Evolutionary conservation across 1,140 invertebrate genomes (phyloP).

Genomic region (Babylonia areolata): DNA sequence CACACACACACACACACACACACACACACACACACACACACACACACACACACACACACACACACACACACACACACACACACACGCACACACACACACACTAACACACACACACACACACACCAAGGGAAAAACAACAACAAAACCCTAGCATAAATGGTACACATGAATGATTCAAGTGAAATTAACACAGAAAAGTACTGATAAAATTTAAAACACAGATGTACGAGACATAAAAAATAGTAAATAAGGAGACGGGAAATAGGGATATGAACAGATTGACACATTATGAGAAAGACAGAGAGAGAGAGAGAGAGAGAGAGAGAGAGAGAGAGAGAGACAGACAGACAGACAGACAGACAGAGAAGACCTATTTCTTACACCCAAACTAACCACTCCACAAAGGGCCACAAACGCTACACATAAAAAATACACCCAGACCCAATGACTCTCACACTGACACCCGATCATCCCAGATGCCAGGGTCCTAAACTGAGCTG

Average conservation of each 20-base stretch:
- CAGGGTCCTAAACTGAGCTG: too few species aligned
- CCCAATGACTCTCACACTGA: not conserved
- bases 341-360: conserved; percentile 27
- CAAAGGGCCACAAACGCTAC: not conserved
- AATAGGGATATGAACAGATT: too few species aligned
- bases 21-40: not conserved
- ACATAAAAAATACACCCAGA: not conserved
- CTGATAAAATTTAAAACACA: too few species aligned
- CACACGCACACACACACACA: not conserved
- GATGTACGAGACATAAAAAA: too few species aligned
- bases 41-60: not conserved
- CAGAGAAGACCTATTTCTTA: not conserved
- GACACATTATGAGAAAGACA: conserved; percentile 3
- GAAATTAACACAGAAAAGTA: too few species aligned
- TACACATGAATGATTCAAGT: too few species aligned
- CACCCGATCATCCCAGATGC: not conserved
- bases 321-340: conserved; percentile 29
- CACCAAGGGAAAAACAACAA: too few species aligned
- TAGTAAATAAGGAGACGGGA: too few species aligned
- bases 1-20: not conserved
- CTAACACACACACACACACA: too few species aligned
- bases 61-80: not conserved
- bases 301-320: conserved; percentile 31
- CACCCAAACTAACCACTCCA: not conserved
- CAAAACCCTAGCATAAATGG: too few species aligned